Conservation (phyloP, 1,140 invertebrate genomes). For the Choristoneura fumiferana region DNA sequence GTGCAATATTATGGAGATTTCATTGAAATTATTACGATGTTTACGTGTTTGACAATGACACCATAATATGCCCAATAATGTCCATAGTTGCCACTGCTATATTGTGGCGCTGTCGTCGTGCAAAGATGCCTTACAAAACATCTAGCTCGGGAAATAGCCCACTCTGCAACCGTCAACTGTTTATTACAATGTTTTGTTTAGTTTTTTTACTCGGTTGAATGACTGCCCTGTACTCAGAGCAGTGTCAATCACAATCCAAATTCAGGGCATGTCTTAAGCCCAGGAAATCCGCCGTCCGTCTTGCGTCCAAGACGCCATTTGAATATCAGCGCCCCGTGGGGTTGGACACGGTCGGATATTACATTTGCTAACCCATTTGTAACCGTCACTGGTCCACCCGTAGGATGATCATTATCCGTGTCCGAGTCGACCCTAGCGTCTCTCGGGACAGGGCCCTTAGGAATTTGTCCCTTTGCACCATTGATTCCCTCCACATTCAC, state of each 20-base stretch:
- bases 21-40: no score
- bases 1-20: no score
- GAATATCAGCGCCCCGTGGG: constrained; percentile 51
- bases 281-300: constrained; percentile 31
- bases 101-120: no score
- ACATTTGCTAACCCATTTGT: constrained; percentile 76
- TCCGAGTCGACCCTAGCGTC: constrained; percentile 35
- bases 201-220: no score
- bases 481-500: constrained; percentile 55
- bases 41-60: no score
- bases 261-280: constrained; percentile 52
- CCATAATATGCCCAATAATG: no score
- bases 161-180: no score
- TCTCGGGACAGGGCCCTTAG: constrained; percentile 51
- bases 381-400: constrained; percentile 60
- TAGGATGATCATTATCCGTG: constrained; percentile 69
- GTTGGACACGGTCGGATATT: constrained; percentile 66
- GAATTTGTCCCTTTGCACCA: constrained; percentile 48
- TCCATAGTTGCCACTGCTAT: no score
- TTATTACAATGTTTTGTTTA: no score
- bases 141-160: no score
- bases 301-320: constrained; percentile 43
- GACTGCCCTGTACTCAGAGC: no score
- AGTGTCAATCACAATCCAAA: constrained; percentile 33
- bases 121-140: no score